phyloP scores from a whole-genome alignment of 2,888 invertebrate genomes.

The Phengaris arion region DNA sequence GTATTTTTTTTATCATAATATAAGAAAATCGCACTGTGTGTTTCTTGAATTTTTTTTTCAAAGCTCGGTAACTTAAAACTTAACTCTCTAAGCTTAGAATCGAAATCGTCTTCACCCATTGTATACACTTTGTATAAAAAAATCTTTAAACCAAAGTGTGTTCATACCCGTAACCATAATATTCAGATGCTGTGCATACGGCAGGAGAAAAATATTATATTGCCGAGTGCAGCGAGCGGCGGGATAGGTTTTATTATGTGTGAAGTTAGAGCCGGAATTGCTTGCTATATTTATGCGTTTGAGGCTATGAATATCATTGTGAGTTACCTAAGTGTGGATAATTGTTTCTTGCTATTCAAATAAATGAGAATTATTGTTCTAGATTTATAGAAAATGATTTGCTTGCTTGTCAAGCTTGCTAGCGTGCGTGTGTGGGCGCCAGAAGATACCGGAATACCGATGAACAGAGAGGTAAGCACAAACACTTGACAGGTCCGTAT shows the following conservation, averaged over 20 bases:
- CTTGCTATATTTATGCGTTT: slow-evolving; percentile 19
- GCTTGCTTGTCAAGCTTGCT: no score
- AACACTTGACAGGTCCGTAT: no score
- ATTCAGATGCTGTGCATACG: slow-evolving; percentile 51
- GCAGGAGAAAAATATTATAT: slow-evolving; percentile 57
- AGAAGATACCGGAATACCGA: no score
- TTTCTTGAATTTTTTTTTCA: no score
- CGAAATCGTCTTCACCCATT: no score
- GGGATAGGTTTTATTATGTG: slow-evolving; percentile 42
- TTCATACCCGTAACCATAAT: slow-evolving; percentile 53
- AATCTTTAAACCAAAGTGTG: neutral
- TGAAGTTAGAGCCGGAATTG: slow-evolving; percentile 34
- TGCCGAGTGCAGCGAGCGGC: slow-evolving; percentile 48
- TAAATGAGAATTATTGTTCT: neutral
- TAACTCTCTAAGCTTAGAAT: no score
- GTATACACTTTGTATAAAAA: neutral
- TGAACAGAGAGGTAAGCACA: no score
- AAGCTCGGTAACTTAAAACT: no score
- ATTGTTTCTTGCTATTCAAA: neutral
- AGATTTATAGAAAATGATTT: no score
- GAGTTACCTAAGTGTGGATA: neutral
- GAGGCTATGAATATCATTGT: slow-evolving; percentile 12
- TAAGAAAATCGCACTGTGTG: no score
- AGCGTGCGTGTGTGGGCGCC: neutral
- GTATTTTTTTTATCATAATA: no score